Evolutionary conservation across 2,797 vertebrate species (phyloP).

Genomic region (Propithecus deckenii): DNA sequence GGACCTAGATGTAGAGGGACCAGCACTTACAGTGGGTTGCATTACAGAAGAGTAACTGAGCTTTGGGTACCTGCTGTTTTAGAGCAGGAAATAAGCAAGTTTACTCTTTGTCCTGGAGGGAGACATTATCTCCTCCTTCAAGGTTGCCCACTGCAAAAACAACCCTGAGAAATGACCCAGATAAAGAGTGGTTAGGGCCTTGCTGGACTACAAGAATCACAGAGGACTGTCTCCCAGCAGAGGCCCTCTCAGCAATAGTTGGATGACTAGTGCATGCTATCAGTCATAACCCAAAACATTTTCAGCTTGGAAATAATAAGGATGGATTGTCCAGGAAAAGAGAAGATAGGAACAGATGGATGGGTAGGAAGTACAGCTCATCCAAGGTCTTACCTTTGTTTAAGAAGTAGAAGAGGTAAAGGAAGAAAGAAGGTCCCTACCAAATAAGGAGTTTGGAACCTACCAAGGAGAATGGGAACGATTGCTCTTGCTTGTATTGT

Average conservation of each 20-base stretch:
- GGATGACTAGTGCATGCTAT: background rate
- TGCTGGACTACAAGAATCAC: background rate
- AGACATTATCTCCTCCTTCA: background rate
- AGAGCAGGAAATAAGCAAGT: background rate
- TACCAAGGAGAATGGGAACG: background rate
- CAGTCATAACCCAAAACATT: background rate
- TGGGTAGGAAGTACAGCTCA: background rate
- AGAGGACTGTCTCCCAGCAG: background rate
- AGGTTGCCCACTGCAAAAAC: background rate
- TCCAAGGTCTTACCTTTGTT: background rate
- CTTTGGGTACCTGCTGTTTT: background rate
- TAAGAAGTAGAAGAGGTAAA: background rate
- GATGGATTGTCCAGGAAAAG: background rate
- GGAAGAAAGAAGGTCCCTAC: background rate
- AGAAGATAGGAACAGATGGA: background rate
- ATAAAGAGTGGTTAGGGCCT: background rate
- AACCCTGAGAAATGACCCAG: background rate
- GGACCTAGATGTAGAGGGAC: background rate
- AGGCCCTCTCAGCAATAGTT: background rate
- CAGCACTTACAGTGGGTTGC: background rate
- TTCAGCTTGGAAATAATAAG: background rate
- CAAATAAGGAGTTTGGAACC: background rate
- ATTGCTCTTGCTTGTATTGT: background rate
- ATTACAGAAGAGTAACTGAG: background rate
- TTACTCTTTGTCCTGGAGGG: background rate